A percentile compares a stretch with the other conserved stretches of the same genome.
phyloP scores from a whole-genome alignment of 1,140 invertebrate species.

The Bombus pascuorum region DNA sequence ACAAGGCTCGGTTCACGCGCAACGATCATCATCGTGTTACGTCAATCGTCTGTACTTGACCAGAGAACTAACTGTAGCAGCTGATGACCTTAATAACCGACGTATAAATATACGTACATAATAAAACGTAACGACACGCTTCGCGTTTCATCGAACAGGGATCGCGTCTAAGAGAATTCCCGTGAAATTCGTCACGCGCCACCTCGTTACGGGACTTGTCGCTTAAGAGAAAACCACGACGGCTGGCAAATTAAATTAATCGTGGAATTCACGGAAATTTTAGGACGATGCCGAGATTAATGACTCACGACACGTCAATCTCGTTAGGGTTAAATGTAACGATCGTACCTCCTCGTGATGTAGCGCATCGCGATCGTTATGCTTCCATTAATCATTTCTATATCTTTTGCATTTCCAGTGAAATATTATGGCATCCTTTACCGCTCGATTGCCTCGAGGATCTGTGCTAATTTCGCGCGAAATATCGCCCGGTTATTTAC shows the following conservation, averaged over 20 bases:
- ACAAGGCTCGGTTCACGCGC: slow-evolving; percentile 22
- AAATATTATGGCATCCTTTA: neutral
- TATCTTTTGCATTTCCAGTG: neutral
- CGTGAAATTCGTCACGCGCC: slow-evolving; percentile 13
- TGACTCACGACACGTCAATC: slow-evolving; percentile 27
- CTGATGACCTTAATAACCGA: slow-evolving; percentile 58
- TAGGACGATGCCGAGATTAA: slow-evolving; percentile 26
- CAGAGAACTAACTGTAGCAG: slow-evolving; percentile 34
- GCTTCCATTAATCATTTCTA: slow-evolving; percentile 21
- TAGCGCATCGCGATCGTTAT: slow-evolving; percentile 13
- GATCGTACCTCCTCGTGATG: neutral
- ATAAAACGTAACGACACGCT: slow-evolving; percentile 32
- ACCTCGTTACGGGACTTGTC: neutral
- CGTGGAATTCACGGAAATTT: slow-evolving; percentile 22
- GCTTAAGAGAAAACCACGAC: too few relatives aligned
- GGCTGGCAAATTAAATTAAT: slow-evolving; percentile 31
- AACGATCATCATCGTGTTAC: slow-evolving; percentile 51
- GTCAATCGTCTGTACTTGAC: slow-evolving; percentile 63
- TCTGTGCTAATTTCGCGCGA: neutral
- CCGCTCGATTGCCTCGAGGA: neutral
- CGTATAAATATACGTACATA: slow-evolving; percentile 23
- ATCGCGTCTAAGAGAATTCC: neutral
- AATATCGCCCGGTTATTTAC: too few relatives aligned
- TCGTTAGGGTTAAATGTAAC: slow-evolving; percentile 11
- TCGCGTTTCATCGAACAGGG: slow-evolving; percentile 10